Evolutionary conservation across 2,113 vertebrate species (phyloP).

Genomic region (Butorides virescens): DNA sequence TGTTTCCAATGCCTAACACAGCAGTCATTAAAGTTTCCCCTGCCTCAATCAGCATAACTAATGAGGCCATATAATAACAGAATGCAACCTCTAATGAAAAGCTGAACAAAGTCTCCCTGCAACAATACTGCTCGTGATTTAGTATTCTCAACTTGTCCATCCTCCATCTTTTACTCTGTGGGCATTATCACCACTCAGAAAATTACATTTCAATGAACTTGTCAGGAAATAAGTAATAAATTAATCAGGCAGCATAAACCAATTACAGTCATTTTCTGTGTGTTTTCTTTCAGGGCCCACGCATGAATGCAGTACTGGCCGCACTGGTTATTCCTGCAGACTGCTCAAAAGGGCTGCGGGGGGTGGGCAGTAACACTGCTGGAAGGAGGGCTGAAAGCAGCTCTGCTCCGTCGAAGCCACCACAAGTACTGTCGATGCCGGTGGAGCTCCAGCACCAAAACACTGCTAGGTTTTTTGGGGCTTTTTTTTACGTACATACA

Average conservation of each 20-base stretch:
- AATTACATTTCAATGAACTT: slow-evolving; percentile 70
- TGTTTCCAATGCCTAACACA: neutral
- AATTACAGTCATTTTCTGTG: slow-evolving; percentile 49
- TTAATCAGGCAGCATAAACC: slow-evolving; percentile 60
- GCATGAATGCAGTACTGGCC: neutral
- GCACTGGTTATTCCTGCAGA: neutral
- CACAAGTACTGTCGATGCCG: neutral
- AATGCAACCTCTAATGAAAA: slow-evolving; percentile 57
- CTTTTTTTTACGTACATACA: neutral
- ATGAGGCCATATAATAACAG: slow-evolving; percentile 34
- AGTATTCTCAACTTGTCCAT: slow-evolving; percentile 48
- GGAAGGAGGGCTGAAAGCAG: neutral
- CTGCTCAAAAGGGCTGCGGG: neutral
- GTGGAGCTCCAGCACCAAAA: neutral
- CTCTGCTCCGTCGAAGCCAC: neutral
- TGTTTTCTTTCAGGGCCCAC: slow-evolving; percentile 15
- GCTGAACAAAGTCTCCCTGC: neutral
- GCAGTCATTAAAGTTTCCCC: slow-evolving; percentile 44
- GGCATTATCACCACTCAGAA: slow-evolving; percentile 64
- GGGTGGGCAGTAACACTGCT: neutral
- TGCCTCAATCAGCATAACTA: slow-evolving; percentile 48
- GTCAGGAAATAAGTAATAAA: slow-evolving; percentile 66
- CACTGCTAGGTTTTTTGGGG: no score
- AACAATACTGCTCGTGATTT: neutral
- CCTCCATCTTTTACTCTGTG: slow-evolving; percentile 53